These are phyloP conservation scores for Nasonia longicornis DNA, from an alignment of 1,140 invertebrate species.

Conservation along the genomic window DNA sequence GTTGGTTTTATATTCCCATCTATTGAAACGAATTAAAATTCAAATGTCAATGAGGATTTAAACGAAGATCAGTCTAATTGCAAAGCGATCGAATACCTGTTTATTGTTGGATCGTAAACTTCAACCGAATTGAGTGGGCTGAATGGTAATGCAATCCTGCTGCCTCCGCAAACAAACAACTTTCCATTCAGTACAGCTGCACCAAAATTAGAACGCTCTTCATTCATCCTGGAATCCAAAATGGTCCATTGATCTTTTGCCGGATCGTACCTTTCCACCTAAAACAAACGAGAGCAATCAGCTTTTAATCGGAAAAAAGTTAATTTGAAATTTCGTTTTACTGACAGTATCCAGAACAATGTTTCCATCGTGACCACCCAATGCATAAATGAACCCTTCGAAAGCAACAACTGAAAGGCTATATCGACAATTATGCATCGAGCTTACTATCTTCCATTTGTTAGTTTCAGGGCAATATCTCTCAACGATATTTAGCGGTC, in stretches of 20 bases:
- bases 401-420: not conserved
- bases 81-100: not conserved
- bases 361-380: not conserved
- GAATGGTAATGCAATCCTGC: not conserved
- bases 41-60: not conserved
- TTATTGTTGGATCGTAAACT: conserved; percentile 1
- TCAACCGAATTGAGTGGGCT: not conserved
- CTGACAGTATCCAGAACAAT: not conserved
- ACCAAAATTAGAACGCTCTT: not conserved
- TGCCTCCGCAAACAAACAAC: conserved; percentile 10
- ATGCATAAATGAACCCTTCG: not conserved
- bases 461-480: not conserved
- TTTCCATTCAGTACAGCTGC: conserved; percentile 2
- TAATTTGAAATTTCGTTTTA: not conserved
- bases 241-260: not conserved
- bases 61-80: not conserved
- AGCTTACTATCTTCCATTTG: not conserved
- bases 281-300: not conserved
- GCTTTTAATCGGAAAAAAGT: not conserved
- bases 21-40: not conserved
- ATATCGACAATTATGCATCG: not conserved
- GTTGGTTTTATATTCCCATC: not conserved
- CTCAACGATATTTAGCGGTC: not conserved
- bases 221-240: not conserved
- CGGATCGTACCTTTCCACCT: conserved; percentile 2